Base-by-base conservation (phyloP, 2,797 vertebrate species). In the Brachyrhaphis roseni region DNA sequence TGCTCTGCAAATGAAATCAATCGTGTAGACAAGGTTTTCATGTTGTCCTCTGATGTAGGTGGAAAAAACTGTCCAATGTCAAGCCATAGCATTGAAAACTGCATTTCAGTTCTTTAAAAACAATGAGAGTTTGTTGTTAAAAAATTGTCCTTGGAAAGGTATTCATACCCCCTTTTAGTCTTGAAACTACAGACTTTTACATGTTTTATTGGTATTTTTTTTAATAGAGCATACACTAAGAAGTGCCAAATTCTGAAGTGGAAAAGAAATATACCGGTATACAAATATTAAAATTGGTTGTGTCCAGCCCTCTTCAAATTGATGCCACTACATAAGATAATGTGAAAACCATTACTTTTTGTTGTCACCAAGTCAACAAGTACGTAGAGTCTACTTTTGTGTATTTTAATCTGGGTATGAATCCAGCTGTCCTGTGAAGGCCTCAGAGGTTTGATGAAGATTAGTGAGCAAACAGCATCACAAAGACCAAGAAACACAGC, bases 1-100 rank as follows among this genome's bases (percentile, higher is more conserved):
- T 31, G 26, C 51, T 86, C 82, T 43, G 72, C 84, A 85, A 89
- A 88, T 91, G 71, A 83, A 87, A 87, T 88, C 72, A 91, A 68
- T 90, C 80, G 78, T 86, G 82, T 74, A 78, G 82, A 90, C 87
- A 86, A 82, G 80, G 34, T 66, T 51, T 73, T 78, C 55, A 77
- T 87, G 78, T 87, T 82, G 81, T 72, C 79, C 70, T 80, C 76
- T 75, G 64, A 53, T 77, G 78, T 47, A 64, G 36, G 41, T 78
- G 16, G 13, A 76, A 79, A 81, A 68, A 68, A 62, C 15, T 45
- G n/a, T 49, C 55, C 49, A 70, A 82, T 77, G 71, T 75, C 13
- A 47, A 74, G 51, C 46, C 72, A 72, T 28, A 70, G 68, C 62
- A n/a, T 45, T 41, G n/a, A 75, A 64, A 12, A 28, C 55, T 36